A percentile compares a stretch with the other conserved stretches of the same genome.
Conservation (phyloP, 2,797 vertebrate species). For the Rousettus madagascariensis region DNA sequence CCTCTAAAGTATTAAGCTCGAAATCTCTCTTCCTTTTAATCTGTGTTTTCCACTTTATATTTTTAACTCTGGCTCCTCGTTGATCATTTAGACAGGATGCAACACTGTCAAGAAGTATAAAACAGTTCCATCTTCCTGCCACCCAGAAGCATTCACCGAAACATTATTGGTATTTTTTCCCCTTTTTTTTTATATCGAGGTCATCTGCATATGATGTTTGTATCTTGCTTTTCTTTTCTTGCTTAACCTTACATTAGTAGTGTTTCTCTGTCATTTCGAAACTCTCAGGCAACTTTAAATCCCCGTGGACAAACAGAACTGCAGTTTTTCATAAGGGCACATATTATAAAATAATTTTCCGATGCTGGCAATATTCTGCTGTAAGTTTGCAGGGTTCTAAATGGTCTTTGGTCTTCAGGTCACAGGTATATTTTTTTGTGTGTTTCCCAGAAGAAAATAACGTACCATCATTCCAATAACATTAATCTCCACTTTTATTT, state of each 20-base stretch:
- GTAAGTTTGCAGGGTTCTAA: not conserved
- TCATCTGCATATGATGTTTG: not conserved
- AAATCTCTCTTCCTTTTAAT: not conserved
- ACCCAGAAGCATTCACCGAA: not conserved
- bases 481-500: slow-evolving; percentile 44
- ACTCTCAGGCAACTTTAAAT: not conserved
- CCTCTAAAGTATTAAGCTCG: not conserved
- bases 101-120: not conserved
- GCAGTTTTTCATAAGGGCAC: not conserved
- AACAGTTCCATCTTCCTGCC: not conserved
- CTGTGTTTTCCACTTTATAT: not conserved
- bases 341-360: not conserved
- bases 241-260: not conserved
- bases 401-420: not conserved
- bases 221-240: not conserved
- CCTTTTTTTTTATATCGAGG: not conserved
- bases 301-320: not conserved
- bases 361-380: not conserved
- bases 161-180: not conserved
- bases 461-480: not conserved
- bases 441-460: not conserved
- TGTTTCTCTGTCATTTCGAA: not conserved
- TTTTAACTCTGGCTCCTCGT: not conserved
- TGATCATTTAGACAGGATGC: not conserved
- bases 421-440: not conserved